These are phyloP conservation scores for Crotalus tigris DNA, from an alignment of 2,113 vertebrate species.

Conservation along the genomic window DNA sequence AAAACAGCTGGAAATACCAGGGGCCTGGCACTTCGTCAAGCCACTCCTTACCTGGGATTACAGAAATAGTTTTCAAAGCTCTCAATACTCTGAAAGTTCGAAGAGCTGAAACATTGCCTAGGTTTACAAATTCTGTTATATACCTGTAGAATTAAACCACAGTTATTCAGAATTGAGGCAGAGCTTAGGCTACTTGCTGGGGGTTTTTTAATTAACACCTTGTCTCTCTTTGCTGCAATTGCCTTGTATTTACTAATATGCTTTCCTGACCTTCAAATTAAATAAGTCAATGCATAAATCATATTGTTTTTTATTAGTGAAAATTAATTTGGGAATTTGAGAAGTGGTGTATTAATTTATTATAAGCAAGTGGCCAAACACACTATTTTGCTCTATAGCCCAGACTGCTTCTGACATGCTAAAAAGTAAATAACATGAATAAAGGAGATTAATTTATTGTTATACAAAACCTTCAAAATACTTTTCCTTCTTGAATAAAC, in stretches of 20 bases:
- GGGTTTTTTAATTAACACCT: constrained; percentile 72
- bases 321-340: constrained; percentile 41
- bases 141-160: constrained; percentile 88
- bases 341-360: constrained; percentile 27
- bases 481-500: constrained; percentile 56
- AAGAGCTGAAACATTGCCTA: constrained; percentile 87
- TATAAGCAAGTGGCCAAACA: constrained; percentile 47
- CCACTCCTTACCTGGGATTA: constrained; percentile 85
- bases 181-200: constrained; percentile 60
- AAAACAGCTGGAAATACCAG: constrained; percentile 72
- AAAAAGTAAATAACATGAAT: constrained; percentile 50
- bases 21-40: constrained; percentile 74
- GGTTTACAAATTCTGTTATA: constrained; percentile 87
- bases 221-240: constrained; percentile 58
- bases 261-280: constrained; percentile 57
- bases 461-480: constrained; percentile 55
- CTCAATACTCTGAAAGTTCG: constrained; percentile 91
- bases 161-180: constrained; percentile 80
- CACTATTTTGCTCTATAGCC: constrained; percentile 46
- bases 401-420: constrained; percentile 53
- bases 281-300: constrained; percentile 41
- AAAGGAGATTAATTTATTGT: constrained; percentile 58
- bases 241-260: constrained; percentile 48
- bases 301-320: constrained; percentile 8
- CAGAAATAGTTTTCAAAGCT: constrained; percentile 93